phyloP scores from a whole-genome alignment of 2,113 vertebrate genomes.

The Chelonoidis abingdonii region DNA sequence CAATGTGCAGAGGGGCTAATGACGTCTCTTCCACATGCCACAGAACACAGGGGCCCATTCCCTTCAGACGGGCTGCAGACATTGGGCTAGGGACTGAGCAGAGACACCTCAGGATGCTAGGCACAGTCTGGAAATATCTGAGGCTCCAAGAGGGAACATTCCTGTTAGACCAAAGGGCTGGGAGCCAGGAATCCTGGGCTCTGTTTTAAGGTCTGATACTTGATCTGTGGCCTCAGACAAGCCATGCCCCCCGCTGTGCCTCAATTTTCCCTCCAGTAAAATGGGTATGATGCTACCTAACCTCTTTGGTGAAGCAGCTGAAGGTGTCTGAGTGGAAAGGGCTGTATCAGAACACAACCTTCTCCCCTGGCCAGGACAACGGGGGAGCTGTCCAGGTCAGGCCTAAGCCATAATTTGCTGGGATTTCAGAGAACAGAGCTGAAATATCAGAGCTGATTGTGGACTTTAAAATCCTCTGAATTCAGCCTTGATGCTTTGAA shows the following conservation, averaged over 20 bases:
- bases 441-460: background rate
- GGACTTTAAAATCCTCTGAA: background rate
- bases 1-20: background rate
- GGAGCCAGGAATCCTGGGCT: background rate
- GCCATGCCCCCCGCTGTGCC: background rate
- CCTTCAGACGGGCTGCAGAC: background rate
- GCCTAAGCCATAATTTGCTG: accelerated
- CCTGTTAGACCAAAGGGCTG: background rate
- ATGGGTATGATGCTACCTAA: background rate
- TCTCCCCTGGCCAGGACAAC: background rate
- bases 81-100: background rate
- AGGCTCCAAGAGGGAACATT: background rate
- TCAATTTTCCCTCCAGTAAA: background rate
- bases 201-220: background rate
- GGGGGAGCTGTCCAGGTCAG: background rate
- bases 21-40: background rate
- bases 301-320: background rate
- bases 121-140: background rate
- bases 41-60: background rate
- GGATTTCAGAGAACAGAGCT: background rate
- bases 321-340: background rate
- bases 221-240: background rate
- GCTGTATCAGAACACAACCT: background rate
- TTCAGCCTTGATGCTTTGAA: background rate
- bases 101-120: background rate